These are phyloP conservation scores for Perccottus glenii DNA, from an alignment of 2,113 vertebrate species.

Conservation along the genomic window DNA sequence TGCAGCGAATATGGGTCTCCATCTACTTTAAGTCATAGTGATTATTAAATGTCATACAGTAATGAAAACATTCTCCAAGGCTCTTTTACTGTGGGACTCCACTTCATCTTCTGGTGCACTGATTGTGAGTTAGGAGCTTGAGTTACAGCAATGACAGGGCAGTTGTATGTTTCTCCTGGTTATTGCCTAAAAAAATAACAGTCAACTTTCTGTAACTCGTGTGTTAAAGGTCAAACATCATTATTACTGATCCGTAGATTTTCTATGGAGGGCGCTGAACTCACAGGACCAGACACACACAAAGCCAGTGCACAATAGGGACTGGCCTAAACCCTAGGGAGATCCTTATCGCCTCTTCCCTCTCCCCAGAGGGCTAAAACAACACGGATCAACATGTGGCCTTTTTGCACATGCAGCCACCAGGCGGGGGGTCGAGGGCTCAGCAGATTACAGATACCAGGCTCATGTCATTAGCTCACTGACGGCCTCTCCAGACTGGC, in stretches of 20 bases:
- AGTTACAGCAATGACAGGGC: constrained; percentile 10
- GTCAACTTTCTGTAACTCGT: neutral
- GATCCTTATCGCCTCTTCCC: constrained; percentile 75
- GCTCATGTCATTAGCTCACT: constrained; percentile 33
- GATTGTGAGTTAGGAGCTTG: constrained; percentile 42
- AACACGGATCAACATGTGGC: constrained; percentile 76
- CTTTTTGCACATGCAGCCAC: constrained; percentile 57
- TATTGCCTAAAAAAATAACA: neutral
- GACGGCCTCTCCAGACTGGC: constrained; percentile 46
- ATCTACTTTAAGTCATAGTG: constrained; percentile 29
- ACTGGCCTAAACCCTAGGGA: constrained; percentile 51
- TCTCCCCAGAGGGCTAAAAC: constrained; percentile 76
- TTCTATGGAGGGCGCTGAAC: constrained; percentile 24
- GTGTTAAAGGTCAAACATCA: constrained; percentile 12
- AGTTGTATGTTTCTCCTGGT: neutral
- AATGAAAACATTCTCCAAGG: constrained; percentile 24
- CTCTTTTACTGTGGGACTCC: constrained; percentile 16
- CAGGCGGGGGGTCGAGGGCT: constrained; percentile 55
- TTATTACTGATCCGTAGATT: constrained; percentile 1
- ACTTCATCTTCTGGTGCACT: constrained; percentile 4
- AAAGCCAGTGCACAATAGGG: constrained; percentile 43
- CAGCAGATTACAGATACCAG: constrained; percentile 65
- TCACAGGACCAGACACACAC: constrained; percentile 28
- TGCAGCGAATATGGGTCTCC: constrained; percentile 19
- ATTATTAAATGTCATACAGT: constrained; percentile 49